These are phyloP conservation scores for Spongia lamella DNA, from an alignment of 37 sponge, comb jelly and placozoan species.

Conservation along the genomic window DNA sequence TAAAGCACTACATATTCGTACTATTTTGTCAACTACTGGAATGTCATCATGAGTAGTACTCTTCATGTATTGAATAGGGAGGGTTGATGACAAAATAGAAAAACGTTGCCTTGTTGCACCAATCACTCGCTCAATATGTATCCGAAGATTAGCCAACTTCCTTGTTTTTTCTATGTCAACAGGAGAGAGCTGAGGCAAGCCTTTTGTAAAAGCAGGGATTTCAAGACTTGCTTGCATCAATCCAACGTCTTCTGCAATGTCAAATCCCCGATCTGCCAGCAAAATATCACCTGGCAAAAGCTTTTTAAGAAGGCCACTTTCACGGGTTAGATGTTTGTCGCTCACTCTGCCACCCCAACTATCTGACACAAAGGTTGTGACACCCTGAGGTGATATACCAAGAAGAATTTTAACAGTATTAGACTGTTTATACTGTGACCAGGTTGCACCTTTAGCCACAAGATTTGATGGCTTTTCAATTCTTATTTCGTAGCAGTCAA, in stretches of 20 bases:
- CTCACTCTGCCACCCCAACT: constrained; percentile 67
- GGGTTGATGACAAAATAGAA: constrained; percentile 37
- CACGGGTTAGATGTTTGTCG: constrained; percentile 70
- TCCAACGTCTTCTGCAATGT: constrained; percentile 72
- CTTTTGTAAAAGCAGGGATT: constrained; percentile 73
- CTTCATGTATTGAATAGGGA: constrained; percentile 45
- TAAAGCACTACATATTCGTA: constrained; percentile 59
- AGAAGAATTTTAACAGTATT: constrained; percentile 69
- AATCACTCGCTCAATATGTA: constrained; percentile 77
- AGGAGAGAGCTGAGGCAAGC: constrained; percentile 52
- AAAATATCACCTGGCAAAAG: constrained; percentile 74
- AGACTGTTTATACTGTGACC: constrained; percentile 65
- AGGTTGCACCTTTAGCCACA: constrained; percentile 50
- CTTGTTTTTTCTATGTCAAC: constrained; percentile 61
- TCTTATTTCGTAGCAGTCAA: constrained; percentile 79
- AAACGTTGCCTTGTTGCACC: constrained; percentile 57
- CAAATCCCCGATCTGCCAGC: constrained; percentile 74
- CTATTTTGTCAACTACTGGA: constrained; percentile 43
- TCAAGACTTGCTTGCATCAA: constrained; percentile 41
- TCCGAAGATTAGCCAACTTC: constrained; percentile 72
- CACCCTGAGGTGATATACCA: constrained; percentile 71
- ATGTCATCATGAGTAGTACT: neutral
- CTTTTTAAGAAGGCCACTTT: constrained; percentile 56
- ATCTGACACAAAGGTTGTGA: constrained; percentile 54
- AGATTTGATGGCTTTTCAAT: constrained; percentile 57